A percentile compares a stretch with the other conserved stretches of the same genome.
phyloP scores from a whole-genome alignment of 2,888 invertebrate genomes.

The Polyploca ridens region DNA sequence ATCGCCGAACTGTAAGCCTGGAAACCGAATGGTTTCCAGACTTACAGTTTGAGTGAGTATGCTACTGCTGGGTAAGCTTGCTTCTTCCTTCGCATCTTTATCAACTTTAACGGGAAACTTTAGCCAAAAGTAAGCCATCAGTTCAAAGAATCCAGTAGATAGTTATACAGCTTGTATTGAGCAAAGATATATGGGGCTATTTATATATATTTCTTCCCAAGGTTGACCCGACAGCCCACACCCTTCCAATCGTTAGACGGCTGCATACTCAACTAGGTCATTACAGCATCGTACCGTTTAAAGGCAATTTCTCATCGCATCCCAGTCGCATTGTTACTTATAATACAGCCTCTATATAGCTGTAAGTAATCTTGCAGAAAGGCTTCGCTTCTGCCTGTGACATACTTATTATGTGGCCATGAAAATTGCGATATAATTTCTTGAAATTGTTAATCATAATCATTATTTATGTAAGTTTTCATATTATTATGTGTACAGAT shows the following conservation, averaged over 20 bases:
- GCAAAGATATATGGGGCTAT: too few relatives aligned
- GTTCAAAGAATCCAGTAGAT: too few relatives aligned
- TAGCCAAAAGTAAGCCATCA: too few relatives aligned
- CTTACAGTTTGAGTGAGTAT: too few relatives aligned
- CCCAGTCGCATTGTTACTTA: slow-evolving; percentile 16
- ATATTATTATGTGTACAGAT: too few relatives aligned
- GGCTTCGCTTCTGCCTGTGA: slow-evolving; percentile 41
- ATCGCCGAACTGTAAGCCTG: too few relatives aligned
- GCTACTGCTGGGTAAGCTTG: too few relatives aligned
- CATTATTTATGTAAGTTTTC: too few relatives aligned
- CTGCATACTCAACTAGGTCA: not conserved
- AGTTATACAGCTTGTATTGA: too few relatives aligned
- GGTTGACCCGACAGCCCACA: not conserved
- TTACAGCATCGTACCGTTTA: slow-evolving; percentile 25
- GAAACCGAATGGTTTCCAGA: too few relatives aligned
- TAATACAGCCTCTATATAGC: slow-evolving; percentile 29
- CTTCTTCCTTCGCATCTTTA: too few relatives aligned
- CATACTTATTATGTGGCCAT: slow-evolving; percentile 44
- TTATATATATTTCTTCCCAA: not conserved
- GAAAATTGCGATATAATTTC: slow-evolving; percentile 14
- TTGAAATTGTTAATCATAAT: not conserved
- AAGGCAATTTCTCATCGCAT: slow-evolving; percentile 25
- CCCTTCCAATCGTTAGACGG: not conserved
- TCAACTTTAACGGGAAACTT: too few relatives aligned
- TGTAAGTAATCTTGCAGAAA: slow-evolving; percentile 57